Conservation (phyloP, 2,888 invertebrate species). For the Synanthedon tipuliformis region DNA sequence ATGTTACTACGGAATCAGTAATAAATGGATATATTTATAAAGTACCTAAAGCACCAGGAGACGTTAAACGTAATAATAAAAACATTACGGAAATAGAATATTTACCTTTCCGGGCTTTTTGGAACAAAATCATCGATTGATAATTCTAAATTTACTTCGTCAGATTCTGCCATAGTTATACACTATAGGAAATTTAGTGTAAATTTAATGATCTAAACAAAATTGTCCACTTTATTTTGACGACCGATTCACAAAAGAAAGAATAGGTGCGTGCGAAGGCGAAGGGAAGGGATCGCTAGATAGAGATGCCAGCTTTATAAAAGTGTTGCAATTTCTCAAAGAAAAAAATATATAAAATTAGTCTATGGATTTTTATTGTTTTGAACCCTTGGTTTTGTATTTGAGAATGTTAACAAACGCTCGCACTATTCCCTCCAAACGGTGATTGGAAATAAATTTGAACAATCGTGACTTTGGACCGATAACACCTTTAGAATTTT, state of each 20-base stretch:
- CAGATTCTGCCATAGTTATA: slow-evolving; percentile 54
- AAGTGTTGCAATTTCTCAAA: too few relatives aligned
- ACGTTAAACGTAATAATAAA: not conserved
- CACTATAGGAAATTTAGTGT: slow-evolving; percentile 15
- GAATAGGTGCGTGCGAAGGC: not conserved
- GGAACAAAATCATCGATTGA: slow-evolving; percentile 63
- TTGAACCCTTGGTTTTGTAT: too few relatives aligned
- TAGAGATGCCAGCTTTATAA: too few relatives aligned
- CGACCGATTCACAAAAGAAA: slow-evolving; percentile 47
- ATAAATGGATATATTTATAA: too few relatives aligned
- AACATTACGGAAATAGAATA: not conserved
- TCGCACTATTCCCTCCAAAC: too few relatives aligned
- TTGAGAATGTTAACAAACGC: too few relatives aligned
- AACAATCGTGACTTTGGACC: too few relatives aligned
- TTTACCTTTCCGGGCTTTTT: slow-evolving; percentile 62
- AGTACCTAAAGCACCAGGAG: too few relatives aligned
- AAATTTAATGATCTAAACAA: slow-evolving; percentile 8
- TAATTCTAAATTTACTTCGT: slow-evolving; percentile 54
- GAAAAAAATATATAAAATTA: not conserved
- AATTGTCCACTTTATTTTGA: slow-evolving; percentile 39
- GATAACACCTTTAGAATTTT: too few relatives aligned
- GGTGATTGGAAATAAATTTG: too few relatives aligned
- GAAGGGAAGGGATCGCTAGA: too few relatives aligned
- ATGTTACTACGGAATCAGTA: not conserved
- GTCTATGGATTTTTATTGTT: too few relatives aligned